phyloP scores from a whole-genome alignment of 2,888 invertebrate species.

The Ophion slaviceki region DNA sequence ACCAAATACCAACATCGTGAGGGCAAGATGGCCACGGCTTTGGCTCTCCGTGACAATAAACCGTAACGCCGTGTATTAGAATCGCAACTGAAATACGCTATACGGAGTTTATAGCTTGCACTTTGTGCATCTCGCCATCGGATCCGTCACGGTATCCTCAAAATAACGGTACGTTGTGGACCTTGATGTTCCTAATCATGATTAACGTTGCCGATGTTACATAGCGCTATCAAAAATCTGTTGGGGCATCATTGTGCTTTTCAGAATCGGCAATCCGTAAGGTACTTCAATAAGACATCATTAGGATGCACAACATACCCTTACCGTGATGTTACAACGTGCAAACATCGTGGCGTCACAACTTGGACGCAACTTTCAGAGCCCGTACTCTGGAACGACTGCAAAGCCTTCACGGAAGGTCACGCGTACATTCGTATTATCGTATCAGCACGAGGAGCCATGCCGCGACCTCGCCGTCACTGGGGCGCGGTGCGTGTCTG shows the following conservation, averaged over 20 bases:
- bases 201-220: too few species aligned
- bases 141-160: not conserved
- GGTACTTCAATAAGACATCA: too few species aligned
- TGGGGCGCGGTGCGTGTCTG: constrained; percentile 17
- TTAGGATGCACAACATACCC: too few species aligned
- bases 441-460: not conserved
- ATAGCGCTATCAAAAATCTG: too few species aligned
- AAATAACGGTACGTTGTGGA: not conserved
- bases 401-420: not conserved
- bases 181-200: too few species aligned
- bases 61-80: not conserved
- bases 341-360: too few species aligned
- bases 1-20: constrained; percentile 33
- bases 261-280: too few species aligned
- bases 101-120: too few species aligned
- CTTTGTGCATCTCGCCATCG: not conserved
- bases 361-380: not conserved
- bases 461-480: constrained; percentile 11
- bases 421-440: not conserved
- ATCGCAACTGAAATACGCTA: not conserved
- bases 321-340: too few species aligned
- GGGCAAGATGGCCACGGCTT: not conserved
- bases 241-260: too few species aligned
- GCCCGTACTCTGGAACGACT: not conserved
- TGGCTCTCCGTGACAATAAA: not conserved